Base-by-base conservation (phyloP, 1,140 invertebrate species). In the Amphibalanus amphitrite region DNA sequence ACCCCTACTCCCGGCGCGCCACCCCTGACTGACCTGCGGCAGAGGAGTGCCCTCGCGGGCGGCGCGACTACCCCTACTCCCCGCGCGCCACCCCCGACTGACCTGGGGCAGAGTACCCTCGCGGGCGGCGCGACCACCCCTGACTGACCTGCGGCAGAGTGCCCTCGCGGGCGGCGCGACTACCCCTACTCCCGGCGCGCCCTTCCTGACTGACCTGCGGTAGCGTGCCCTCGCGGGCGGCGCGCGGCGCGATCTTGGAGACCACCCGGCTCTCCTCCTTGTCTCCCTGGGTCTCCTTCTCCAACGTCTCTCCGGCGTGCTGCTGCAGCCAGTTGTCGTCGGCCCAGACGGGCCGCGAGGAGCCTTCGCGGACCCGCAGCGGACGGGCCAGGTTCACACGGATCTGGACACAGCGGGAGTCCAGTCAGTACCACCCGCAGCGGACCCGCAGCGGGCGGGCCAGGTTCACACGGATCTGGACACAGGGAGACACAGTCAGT, bases 301-400 rank as follows among this genome's bases (percentile, higher is more conserved):
- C 82, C 13, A 93, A 79, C 29, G 91, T 93, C 80, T 91, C 89
- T 13, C 92, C 92, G 17, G 92, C 92, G 83, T 97, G 92, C 79
- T 95, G 89, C 79, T 95, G 92, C 3, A 99, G 80, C 96, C 97
- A 99, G 70, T 86, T 85, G 80, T 99, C 97, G 79, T 98, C 95
- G 13, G 93, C 89, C 97, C 97, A 99, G 17, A 99, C 94, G 30
- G 94, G 90, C 77, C 91, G 87, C 0, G 91, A 90, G 23, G 92
- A 95, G 71, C 93, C 93, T 83, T 97, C 93, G 79, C 33, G 4
- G 33, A 38, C 95, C 95, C 8, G 69, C 26, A 26, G 64, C 28
- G 28, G 73, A 38, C 33, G 33, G 4, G 33, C 33, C 4, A 38
- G 33, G 33, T 38, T 38, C 33, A 38, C 33, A 38, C 33, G 33